These are phyloP conservation scores for Cherax quadricarinatus DNA, from an alignment of 1,140 invertebrate genomes.

Conservation along the genomic window DNA sequence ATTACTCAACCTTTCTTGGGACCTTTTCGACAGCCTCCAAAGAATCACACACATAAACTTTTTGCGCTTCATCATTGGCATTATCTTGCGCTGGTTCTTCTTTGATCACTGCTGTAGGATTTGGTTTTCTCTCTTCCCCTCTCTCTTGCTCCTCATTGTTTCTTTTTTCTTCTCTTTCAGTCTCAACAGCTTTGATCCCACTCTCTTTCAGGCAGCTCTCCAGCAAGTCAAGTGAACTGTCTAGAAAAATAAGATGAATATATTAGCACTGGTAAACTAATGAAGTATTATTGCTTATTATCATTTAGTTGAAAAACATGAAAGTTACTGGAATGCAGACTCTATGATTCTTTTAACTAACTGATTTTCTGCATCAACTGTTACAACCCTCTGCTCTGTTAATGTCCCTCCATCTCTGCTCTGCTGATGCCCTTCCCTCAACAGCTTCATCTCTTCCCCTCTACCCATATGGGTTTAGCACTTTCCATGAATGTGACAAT, in stretches of 20 bases:
- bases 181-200: conserved; percentile 37
- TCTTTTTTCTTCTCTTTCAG: background rate
- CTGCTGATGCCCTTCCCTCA: too few relatives aligned
- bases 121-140: background rate
- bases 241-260: background rate
- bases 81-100: background rate
- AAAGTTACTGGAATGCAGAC: too few relatives aligned
- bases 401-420: too few relatives aligned
- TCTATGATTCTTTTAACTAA: too few relatives aligned
- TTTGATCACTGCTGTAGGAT: background rate
- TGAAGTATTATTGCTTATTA: too few relatives aligned
- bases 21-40: background rate
- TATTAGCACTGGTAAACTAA: too few relatives aligned
- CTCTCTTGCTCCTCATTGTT: background rate
- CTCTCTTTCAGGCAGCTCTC: conserved; percentile 48
- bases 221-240: background rate
- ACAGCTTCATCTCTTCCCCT: too few relatives aligned
- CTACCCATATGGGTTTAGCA: too few relatives aligned
- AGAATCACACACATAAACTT: conserved; percentile 20
- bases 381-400: too few relatives aligned
- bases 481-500: too few relatives aligned
- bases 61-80: background rate
- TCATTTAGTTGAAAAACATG: too few relatives aligned
- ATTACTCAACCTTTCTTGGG: background rate
- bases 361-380: too few relatives aligned